Conservation (phyloP, 2,888 invertebrate species). For the Tiliacea citrago region DNA sequence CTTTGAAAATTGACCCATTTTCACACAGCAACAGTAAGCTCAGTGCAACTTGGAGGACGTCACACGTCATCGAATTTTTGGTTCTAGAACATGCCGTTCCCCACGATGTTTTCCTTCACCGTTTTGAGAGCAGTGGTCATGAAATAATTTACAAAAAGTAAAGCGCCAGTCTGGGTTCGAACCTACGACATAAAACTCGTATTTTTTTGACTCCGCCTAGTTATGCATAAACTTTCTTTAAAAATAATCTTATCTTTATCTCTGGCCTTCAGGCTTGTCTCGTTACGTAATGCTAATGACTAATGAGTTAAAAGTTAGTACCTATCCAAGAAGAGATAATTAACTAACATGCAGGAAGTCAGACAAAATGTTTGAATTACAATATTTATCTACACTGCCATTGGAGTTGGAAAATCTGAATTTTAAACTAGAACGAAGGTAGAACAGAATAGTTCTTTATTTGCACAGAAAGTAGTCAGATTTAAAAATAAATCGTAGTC, state of each 20-base stretch:
- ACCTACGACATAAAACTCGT: no score
- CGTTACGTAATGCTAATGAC: neutral
- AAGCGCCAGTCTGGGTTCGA: no score
- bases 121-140: no score
- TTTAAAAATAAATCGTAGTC: constrained; percentile 25
- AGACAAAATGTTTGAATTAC: constrained; percentile 28
- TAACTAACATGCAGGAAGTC: constrained; percentile 13
- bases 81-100: neutral
- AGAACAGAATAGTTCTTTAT: no score
- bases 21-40: no score
- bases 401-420: constrained; percentile 23
- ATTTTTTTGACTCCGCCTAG: no score
- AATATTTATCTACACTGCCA: constrained; percentile 6
- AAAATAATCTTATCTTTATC: constrained; percentile 14
- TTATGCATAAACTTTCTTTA: neutral
- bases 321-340: neutral
- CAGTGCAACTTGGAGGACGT: neutral
- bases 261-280: constrained; percentile 8
- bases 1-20: neutral
- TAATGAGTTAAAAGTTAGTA: constrained; percentile 10
- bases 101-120: no score
- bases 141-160: no score
- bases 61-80: neutral
- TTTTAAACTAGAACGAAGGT: constrained; percentile 9
- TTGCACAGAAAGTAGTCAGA: neutral